Percentiles rank a stretch among this genome's conserved stretches.
These are phyloP conservation scores for Gymnoscelis rufifasciata DNA, from an alignment of 2,888 invertebrate species.

Conservation along the genomic window DNA sequence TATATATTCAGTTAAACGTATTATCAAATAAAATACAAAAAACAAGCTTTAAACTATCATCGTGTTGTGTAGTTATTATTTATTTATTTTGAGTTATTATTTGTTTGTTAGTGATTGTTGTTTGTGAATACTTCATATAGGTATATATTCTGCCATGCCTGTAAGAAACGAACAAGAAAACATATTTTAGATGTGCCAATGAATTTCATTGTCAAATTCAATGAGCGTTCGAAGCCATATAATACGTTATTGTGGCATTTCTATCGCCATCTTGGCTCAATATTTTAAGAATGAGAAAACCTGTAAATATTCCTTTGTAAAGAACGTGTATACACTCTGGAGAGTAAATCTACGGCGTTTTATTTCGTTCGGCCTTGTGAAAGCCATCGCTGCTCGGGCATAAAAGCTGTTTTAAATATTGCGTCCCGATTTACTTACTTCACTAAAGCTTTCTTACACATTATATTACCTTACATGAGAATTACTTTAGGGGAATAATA, in stretches of 20 bases:
- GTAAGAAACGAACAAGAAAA: too few species aligned
- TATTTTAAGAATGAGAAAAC: constrained; percentile 30
- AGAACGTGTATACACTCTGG: constrained; percentile 43
- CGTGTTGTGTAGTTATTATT: too few species aligned
- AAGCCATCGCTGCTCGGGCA: constrained; percentile 57
- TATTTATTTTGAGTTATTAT: too few species aligned
- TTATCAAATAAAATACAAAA: too few species aligned
- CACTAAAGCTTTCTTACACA: constrained; percentile 56
- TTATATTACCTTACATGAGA: constrained; percentile 53
- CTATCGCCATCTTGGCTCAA: constrained; percentile 3
- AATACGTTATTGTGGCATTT: constrained; percentile 9
- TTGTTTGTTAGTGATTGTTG: too few species aligned
- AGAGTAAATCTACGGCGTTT: constrained; percentile 58
- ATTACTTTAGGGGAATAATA: constrained; percentile 51
- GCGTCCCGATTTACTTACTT: constrained; percentile 65
- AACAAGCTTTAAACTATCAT: too few species aligned
- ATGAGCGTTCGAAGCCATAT: constrained; percentile 16
- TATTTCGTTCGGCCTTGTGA: constrained; percentile 56
- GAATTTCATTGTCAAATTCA: constrained; percentile 6
- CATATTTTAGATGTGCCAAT: too few species aligned
- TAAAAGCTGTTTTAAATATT: constrained; percentile 73
- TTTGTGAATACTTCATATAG: too few species aligned
- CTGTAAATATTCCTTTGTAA: constrained; percentile 39
- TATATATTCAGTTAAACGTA: too few species aligned
- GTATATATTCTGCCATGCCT: too few species aligned